phyloP scores from a whole-genome alignment of 1,140 invertebrate genomes.

The Orchesella cincta region DNA sequence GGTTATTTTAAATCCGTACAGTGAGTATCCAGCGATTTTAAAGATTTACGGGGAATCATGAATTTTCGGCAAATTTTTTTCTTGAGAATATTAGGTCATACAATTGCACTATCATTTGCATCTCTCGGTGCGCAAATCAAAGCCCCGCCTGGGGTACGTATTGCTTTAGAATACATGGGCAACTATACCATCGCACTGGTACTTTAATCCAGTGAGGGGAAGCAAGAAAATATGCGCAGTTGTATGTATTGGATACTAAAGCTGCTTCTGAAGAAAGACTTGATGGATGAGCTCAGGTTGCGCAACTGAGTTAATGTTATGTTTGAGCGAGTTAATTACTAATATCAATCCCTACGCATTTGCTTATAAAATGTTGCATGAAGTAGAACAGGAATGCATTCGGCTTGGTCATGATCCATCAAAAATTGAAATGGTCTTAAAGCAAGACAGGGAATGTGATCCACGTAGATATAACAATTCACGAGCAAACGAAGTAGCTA shows the following conservation, averaged over 20 bases:
- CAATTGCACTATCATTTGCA: constrained; percentile 51
- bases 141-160: constrained; percentile 29
- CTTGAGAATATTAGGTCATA: constrained; percentile 50
- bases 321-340: too few species aligned
- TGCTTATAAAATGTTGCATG: constrained; percentile 39
- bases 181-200: constrained; percentile 52
- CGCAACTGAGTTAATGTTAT: too few species aligned
- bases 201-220: constrained; percentile 27
- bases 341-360: constrained; percentile 43
- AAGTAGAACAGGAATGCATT: constrained; percentile 45
- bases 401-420: constrained; percentile 25
- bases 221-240: constrained; percentile 47
- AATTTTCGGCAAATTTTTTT: constrained; percentile 40
- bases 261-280: constrained; percentile 27
- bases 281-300: constrained; percentile 14
- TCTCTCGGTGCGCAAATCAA: constrained; percentile 48
- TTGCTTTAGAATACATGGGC: constrained; percentile 53
- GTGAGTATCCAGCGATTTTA: background rate
- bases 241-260: constrained; percentile 47
- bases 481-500: background rate
- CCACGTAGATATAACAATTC: background rate
- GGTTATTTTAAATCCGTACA: background rate
- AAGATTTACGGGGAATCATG: background rate
- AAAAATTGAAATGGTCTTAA: too few species aligned
- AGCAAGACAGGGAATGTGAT: background rate